Evolutionary conservation across 1,140 invertebrate genomes (phyloP).

Genomic region (Charaxes varanes): DNA sequence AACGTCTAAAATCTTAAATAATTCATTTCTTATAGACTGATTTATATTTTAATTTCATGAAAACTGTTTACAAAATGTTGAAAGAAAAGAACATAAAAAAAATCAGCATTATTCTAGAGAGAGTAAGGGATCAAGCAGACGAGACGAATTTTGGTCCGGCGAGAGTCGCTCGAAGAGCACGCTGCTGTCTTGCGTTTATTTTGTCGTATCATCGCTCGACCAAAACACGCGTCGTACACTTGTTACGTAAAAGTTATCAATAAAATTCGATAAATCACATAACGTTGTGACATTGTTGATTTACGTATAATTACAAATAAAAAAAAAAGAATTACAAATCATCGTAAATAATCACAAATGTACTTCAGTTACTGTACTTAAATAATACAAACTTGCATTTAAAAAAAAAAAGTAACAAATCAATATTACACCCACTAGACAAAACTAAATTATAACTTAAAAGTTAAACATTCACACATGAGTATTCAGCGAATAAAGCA

Average conservation of each 20-base stretch:
- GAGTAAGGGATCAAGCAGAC: constrained; percentile 26
- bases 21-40: constrained; percentile 37
- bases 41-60: constrained; percentile 42
- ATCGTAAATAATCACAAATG: constrained; percentile 65
- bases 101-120: constrained; percentile 28
- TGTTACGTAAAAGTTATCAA: constrained; percentile 20
- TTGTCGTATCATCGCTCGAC: constrained; percentile 7
- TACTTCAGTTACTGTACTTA: constrained; percentile 67
- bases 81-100: constrained; percentile 35
- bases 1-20: constrained; percentile 48
- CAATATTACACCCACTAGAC: constrained; percentile 41
- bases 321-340: constrained; percentile 43
- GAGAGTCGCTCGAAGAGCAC: constrained; percentile 9
- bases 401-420: constrained; percentile 47
- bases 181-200: background rate
- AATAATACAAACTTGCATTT: constrained; percentile 56
- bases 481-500: constrained; percentile 72
- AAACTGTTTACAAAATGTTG: constrained; percentile 39
- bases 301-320: constrained; percentile 25
- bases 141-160: constrained; percentile 26
- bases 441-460: constrained; percentile 56
- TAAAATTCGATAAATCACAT: constrained; percentile 24
- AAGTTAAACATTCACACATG: constrained; percentile 67
- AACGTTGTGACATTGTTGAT: constrained; percentile 38
- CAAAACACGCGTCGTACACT: constrained; percentile 36